phyloP scores from a whole-genome alignment of 2,113 vertebrate genomes.

The Gnathonemus echidnorhynchus region DNA sequence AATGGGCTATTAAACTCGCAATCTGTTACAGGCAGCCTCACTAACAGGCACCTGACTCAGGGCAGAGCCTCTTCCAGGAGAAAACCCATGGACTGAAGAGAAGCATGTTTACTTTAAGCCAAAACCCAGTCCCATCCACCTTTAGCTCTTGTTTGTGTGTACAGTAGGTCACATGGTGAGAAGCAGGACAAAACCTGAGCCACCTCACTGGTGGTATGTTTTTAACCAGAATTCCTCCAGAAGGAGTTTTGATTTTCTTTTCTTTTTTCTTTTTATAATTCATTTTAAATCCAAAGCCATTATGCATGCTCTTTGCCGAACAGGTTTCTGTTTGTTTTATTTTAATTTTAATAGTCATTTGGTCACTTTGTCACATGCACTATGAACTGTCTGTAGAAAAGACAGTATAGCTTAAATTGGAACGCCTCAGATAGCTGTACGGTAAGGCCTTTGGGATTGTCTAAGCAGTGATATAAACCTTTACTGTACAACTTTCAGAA shows the following conservation, averaged over 20 bases:
- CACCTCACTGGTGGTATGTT: constrained; percentile 16
- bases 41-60: constrained; percentile 73
- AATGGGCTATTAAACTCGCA: constrained; percentile 11
- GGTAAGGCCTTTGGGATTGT: background rate
- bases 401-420: constrained; percentile 6
- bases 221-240: constrained; percentile 21
- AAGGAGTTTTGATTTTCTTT: constrained; percentile 43
- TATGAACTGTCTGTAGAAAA: constrained; percentile 23
- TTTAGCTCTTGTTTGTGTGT: background rate
- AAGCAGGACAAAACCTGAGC: constrained; percentile 1
- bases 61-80: constrained; percentile 73
- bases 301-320: constrained; percentile 42
- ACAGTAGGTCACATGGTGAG: background rate
- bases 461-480: background rate
- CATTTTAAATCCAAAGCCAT: constrained; percentile 50
- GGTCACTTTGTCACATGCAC: constrained; percentile 42
- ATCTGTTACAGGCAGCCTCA: constrained; percentile 69
- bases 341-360: constrained; percentile 19
- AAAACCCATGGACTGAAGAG: constrained; percentile 73
- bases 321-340: constrained; percentile 32
- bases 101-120: constrained; percentile 3
- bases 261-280: constrained; percentile 37
- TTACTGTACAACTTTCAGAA: constrained; percentile 1
- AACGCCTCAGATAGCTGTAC: background rate
- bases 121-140: background rate